These are phyloP conservation scores for Myotis pilosus DNA, from an alignment of 2,797 vertebrate genomes.

Conservation along the genomic window DNA sequence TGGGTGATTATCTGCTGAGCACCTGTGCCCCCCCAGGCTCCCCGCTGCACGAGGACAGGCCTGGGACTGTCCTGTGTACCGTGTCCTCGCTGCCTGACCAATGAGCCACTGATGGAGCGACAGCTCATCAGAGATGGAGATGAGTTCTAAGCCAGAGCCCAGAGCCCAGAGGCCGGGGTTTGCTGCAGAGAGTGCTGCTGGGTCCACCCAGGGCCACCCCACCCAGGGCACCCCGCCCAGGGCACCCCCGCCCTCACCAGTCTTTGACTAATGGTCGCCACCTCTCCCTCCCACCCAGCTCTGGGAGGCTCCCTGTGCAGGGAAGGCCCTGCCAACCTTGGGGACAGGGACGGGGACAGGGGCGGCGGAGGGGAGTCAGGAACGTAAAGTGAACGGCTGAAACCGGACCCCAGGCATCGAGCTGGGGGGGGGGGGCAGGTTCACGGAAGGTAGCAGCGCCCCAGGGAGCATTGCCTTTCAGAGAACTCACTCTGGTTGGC, in stretches of 20 bases:
- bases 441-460: not conserved
- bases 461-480: not conserved
- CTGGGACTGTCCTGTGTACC: not conserved
- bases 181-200: too few species aligned
- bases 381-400: not conserved
- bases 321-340: not conserved
- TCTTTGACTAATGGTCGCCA: not conserved
- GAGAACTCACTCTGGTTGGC: not conserved
- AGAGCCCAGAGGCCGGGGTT: too few species aligned
- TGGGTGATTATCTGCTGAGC: too few species aligned
- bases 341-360: not conserved
- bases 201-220: too few species aligned
- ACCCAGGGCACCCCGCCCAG: too few species aligned
- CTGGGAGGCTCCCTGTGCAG: not conserved
- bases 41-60: not conserved
- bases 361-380: not conserved
- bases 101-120: too few species aligned
- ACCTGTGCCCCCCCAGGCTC: not conserved
- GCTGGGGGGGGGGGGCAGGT: not conserved
- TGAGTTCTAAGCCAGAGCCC: not conserved
- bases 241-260: not conserved
- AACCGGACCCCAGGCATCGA: not conserved
- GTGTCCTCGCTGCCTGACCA: not conserved
- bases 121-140: not conserved
- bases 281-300: not conserved